A percentile compares a stretch with the other conserved stretches of the same genome.
Conservation (phyloP, 2,797 vertebrate species). For the Sebastes paucispinis region DNA sequence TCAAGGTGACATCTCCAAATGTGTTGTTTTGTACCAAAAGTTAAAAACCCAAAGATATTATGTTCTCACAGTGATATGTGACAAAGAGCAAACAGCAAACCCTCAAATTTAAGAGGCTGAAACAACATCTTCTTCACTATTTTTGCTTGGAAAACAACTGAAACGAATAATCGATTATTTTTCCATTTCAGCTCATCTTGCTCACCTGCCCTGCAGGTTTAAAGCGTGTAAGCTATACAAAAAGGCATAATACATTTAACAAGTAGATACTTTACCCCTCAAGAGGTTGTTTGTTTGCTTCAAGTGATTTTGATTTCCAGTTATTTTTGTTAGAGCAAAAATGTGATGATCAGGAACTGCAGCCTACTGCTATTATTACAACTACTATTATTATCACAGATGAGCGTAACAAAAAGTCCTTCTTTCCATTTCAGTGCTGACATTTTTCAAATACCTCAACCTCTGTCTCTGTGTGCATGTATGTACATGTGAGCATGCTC, state of each 20-base stretch:
- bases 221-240: background rate
- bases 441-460: conserved; percentile 67
- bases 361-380: background rate
- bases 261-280: background rate
- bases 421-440: conserved; percentile 29
- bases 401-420: background rate
- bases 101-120: background rate
- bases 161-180: background rate
- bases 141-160: background rate
- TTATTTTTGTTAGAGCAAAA: background rate
- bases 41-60: background rate
- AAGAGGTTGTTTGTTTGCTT: background rate
- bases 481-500: conserved; percentile 27
- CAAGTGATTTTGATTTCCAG: background rate
- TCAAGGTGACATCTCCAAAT: background rate
- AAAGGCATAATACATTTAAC: background rate
- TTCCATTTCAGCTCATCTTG: background rate
- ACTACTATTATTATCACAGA: background rate
- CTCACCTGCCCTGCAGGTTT: background rate
- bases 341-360: background rate
- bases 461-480: conserved; percentile 5
- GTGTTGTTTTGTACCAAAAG: background rate
- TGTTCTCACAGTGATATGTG: background rate
- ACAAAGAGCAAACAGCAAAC: background rate
- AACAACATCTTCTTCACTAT: background rate